These are phyloP conservation scores for Rattus norvegicus DNA, from an alignment of 2,113 vertebrate genomes.

Conservation along the genomic window DNA sequence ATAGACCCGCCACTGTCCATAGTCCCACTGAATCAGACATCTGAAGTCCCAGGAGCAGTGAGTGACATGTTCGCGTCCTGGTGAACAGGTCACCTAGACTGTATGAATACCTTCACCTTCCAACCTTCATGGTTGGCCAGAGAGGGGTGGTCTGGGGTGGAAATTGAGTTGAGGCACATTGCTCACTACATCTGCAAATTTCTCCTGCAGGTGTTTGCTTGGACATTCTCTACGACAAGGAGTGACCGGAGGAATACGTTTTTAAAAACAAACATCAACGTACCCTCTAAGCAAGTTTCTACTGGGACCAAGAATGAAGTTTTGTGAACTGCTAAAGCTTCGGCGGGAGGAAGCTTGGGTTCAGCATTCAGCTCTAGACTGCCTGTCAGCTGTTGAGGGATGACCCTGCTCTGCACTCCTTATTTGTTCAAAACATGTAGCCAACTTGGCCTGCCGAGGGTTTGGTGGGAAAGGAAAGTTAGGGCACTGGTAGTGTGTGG, in stretches of 20 bases:
- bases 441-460: background rate
- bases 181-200: conserved; percentile 19
- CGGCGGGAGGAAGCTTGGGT: background rate
- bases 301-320: background rate
- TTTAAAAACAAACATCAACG: conserved; percentile 13
- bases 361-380: background rate
- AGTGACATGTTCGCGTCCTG: background rate
- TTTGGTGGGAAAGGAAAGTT: background rate
- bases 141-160: background rate
- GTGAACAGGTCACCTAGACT: background rate
- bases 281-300: conserved; percentile 37
- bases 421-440: background rate
- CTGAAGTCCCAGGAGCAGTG: background rate
- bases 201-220: background rate
- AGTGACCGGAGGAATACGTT: background rate
- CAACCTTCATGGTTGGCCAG: background rate
- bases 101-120: background rate
- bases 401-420: background rate
- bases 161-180: background rate
- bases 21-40: background rate
- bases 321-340: background rate
- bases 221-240: background rate
- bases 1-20: background rate
- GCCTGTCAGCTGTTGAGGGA: background rate
- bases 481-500: background rate